Conservation (phyloP, 2,113 vertebrate species). For the Sterna hirundo region DNA sequence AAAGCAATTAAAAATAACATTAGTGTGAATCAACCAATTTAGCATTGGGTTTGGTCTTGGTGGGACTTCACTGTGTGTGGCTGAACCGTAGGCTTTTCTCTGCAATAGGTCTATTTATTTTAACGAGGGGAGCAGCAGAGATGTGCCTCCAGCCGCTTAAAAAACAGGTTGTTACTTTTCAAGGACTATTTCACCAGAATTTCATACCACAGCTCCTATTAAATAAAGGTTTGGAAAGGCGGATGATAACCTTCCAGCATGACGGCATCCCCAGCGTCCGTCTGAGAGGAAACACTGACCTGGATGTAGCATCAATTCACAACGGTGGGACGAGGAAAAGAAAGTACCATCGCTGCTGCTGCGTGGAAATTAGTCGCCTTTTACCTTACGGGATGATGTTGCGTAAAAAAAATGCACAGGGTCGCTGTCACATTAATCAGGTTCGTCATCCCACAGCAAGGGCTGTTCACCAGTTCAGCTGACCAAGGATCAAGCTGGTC, state of each 20-base stretch:
- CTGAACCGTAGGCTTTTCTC: not conserved
- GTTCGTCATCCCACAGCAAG: conserved; percentile 33
- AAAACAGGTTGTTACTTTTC: not conserved
- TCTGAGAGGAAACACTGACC: conserved; percentile 64
- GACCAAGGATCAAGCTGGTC: conserved; percentile 52
- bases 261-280: conserved; percentile 77
- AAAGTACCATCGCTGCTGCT: conserved; percentile 62
- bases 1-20: conserved; percentile 50
- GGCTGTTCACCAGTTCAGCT: conserved; percentile 28
- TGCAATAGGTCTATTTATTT: conserved; percentile 4
- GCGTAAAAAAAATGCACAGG: conserved; percentile 54
- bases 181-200: conserved; percentile 80
- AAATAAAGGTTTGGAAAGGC: conserved; percentile 73
- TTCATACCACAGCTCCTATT: conserved; percentile 63
- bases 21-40: not conserved
- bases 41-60: not conserved
- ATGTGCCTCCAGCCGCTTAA: not conserved
- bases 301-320: conserved; percentile 67
- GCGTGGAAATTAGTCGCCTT: conserved; percentile 77
- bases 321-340: conserved; percentile 62
- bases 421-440: conserved; percentile 35
- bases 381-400: conserved; percentile 70
- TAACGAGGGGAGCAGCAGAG: not conserved
- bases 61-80: not conserved
- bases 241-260: conserved; percentile 64